phyloP scores from a whole-genome alignment of 2,797 vertebrate genomes.

The Notamacropus eugenii region DNA sequence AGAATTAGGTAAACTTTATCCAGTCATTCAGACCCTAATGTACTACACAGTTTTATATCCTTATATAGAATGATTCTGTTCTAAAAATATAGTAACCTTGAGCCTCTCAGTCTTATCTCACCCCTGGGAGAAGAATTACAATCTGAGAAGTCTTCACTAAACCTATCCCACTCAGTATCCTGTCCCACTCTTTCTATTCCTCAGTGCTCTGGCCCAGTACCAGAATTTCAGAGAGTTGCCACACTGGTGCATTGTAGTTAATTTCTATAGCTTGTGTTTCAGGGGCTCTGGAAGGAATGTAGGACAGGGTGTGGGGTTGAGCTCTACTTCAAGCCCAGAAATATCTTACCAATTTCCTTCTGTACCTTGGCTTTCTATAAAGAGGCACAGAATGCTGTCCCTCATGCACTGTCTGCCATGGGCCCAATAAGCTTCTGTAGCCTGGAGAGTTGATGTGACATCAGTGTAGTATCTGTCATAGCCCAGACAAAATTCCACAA shows the following conservation, averaged over 20 bases:
- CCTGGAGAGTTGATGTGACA: neutral
- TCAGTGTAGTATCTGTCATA: neutral
- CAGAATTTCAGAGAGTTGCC: neutral
- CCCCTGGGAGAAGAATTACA: no score
- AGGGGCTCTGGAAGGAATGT: neutral
- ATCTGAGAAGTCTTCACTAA: no score
- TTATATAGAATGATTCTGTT: no score
- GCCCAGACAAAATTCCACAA: neutral
- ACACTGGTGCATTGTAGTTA: neutral
- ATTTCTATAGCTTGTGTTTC: neutral
- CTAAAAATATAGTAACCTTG: no score
- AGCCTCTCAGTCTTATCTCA: no score
- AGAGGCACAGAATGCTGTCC: neutral
- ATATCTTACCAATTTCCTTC: neutral
- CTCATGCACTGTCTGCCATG: no score
- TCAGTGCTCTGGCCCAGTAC: neutral
- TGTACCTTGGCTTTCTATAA: neutral
- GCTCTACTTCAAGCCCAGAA: neutral
- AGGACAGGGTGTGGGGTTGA: neutral
- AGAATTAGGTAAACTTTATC: no score
- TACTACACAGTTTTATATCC: no score
- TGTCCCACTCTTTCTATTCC: neutral
- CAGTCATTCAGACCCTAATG: no score
- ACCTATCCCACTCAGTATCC: no score
- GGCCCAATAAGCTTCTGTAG: neutral